Percentiles rank a stretch among this genome's conserved stretches.
Evolutionary conservation across 2,888 invertebrate genomes (phyloP).

Genomic region (Taphrorychus bicolor): DNA sequence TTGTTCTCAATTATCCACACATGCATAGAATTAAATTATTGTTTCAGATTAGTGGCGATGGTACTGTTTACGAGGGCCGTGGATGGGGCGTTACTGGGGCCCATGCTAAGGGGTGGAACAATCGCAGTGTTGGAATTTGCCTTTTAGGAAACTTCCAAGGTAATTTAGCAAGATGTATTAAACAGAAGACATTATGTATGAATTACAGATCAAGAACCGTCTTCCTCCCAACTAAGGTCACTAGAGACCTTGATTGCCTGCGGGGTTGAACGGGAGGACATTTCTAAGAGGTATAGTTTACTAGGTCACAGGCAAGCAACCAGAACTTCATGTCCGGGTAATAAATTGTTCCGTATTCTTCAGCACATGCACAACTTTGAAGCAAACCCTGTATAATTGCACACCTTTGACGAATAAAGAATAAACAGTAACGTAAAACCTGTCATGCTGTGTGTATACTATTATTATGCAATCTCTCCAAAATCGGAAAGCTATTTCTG

Average conservation of each 20-base stretch:
- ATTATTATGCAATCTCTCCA: slow-evolving; percentile 1
- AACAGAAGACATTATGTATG: too few species aligned
- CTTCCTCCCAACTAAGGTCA: slow-evolving; percentile 42
- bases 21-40: slow-evolving; percentile 10
- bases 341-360: slow-evolving; percentile 44
- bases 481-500: slow-evolving; percentile 2
- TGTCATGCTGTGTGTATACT: neutral
- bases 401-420: neutral
- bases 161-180: too few species aligned
- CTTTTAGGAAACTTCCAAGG: slow-evolving; percentile 66
- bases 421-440: slow-evolving; percentile 1
- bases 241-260: slow-evolving; percentile 44
- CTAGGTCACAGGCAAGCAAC: slow-evolving; percentile 48
- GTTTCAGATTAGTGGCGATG: slow-evolving; percentile 67
- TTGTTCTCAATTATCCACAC: too few species aligned
- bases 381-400: neutral
- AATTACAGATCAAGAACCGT: slow-evolving; percentile 37
- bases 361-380: slow-evolving; percentile 39
- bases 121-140: slow-evolving; percentile 67
- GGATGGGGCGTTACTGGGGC: slow-evolving; percentile 70
- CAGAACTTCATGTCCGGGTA: slow-evolving; percentile 46
- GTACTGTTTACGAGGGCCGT: slow-evolving; percentile 69
- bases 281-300: slow-evolving; percentile 43
- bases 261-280: slow-evolving; percentile 40
- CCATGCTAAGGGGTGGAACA: slow-evolving; percentile 67